Conservation (phyloP, 1,140 invertebrate species). For the Diachasmimorpha longicaudata region DNA sequence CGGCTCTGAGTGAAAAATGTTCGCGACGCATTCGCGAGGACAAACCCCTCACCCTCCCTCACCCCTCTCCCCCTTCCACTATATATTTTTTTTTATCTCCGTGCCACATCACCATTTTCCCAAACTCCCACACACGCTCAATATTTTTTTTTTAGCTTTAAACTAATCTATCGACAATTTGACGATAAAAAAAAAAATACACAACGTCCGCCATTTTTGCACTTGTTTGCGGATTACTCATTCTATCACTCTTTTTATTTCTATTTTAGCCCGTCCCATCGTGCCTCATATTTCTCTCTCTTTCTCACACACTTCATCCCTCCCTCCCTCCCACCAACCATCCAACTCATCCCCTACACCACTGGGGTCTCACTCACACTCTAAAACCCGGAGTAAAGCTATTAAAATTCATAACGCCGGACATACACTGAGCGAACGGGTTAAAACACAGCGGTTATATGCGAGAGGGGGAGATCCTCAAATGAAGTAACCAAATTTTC, state of each 20-base stretch:
- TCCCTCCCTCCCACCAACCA: not conserved
- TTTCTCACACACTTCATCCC: not conserved
- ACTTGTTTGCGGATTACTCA: conserved; percentile 26
- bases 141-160: conserved; percentile 46
- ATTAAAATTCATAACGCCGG: conserved; percentile 65
- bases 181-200: conserved; percentile 36
- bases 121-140: not conserved
- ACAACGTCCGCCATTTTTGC: conserved; percentile 57
- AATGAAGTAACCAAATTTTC: conserved; percentile 59
- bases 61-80: not conserved
- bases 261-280: conserved; percentile 27
- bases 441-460: conserved; percentile 54
- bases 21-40: not conserved
- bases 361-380: conserved; percentile 26
- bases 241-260: conserved; percentile 3
- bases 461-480: conserved; percentile 37
- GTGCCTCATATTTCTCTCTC: not conserved
- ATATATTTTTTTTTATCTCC: too few relatives aligned
- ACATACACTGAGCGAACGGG: conserved; percentile 54
- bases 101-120: not conserved
- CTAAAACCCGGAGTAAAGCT: conserved; percentile 57
- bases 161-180: conserved; percentile 64
- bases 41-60: not conserved
- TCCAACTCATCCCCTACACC: too few relatives aligned
- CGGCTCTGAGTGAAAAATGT: not conserved